These are phyloP conservation scores for Morpho helenor DNA, from an alignment of 2,888 invertebrate genomes.

Conservation along the genomic window DNA sequence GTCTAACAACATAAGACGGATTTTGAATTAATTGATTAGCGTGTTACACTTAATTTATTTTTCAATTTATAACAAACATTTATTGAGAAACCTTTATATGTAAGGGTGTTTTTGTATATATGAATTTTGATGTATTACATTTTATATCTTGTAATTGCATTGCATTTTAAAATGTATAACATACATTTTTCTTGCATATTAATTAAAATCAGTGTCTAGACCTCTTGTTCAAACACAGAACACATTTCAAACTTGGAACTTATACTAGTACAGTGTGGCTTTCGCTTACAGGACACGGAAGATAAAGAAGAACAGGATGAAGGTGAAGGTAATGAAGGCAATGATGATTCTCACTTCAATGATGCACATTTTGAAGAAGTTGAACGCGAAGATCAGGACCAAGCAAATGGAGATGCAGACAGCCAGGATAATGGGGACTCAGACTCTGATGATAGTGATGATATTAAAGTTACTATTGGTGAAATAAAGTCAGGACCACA, in stretches of 20 bases:
- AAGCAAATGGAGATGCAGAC: conserved; percentile 62
- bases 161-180: too few relatives aligned
- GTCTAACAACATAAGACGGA: too few relatives aligned
- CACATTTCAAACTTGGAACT: too few relatives aligned
- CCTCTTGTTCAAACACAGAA: too few relatives aligned
- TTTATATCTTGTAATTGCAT: background rate
- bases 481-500: conserved; percentile 89
- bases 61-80: too few relatives aligned
- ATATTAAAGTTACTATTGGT: conserved; percentile 95
- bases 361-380: conserved; percentile 74
- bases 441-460: conserved; percentile 87
- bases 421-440: conserved; percentile 79
- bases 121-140: background rate
- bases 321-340: conserved; percentile 61
- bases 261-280: too few relatives aligned
- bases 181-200: too few relatives aligned
- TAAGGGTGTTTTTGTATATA: too few relatives aligned
- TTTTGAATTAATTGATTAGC: too few relatives aligned
- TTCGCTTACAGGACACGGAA: conserved; percentile 47
- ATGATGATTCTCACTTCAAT: conserved; percentile 71
- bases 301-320: conserved; percentile 73
- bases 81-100: too few relatives aligned
- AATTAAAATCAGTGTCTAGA: too few relatives aligned
- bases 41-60: too few relatives aligned
- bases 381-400: conserved; percentile 52